Evolutionary conservation across 2,797 vertebrate species (phyloP).

Genomic region (Dendrocincla fuliginosa): DNA sequence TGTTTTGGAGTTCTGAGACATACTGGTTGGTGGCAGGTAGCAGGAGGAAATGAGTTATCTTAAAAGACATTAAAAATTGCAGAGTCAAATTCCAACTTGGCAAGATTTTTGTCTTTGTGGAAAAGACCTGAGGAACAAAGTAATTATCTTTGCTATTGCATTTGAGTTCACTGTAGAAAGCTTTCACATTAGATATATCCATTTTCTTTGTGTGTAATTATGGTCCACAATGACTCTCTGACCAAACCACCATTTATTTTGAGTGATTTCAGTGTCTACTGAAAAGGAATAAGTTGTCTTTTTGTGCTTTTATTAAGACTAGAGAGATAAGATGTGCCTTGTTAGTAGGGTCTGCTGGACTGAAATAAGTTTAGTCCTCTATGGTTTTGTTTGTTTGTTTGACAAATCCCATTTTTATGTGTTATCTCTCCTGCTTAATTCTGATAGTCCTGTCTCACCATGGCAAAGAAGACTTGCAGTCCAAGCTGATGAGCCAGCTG

Average conservation of each 20-base stretch:
- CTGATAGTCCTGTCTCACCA: not conserved
- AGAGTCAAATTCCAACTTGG: not conserved
- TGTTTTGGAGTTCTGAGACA: not conserved
- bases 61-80: not conserved
- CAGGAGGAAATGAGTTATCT: not conserved
- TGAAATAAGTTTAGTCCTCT: not conserved
- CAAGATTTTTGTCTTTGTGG: not conserved
- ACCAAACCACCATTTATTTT: not conserved
- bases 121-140: constrained; percentile 1
- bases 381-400: not conserved
- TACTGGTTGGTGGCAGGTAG: not conserved
- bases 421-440: not conserved
- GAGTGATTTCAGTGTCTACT: not conserved
- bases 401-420: not conserved
- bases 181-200: not conserved
- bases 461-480: not conserved
- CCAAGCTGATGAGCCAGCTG: not conserved
- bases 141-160: not conserved
- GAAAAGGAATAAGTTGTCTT: not conserved
- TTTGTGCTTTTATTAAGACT: not conserved
- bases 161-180: not conserved
- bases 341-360: not conserved
- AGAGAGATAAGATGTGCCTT: not conserved
- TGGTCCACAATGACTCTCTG: not conserved
- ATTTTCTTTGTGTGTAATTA: constrained; percentile 4